Conservation (phyloP, 2,113 vertebrate genomes). For the Australoheros scitulus region DNA sequence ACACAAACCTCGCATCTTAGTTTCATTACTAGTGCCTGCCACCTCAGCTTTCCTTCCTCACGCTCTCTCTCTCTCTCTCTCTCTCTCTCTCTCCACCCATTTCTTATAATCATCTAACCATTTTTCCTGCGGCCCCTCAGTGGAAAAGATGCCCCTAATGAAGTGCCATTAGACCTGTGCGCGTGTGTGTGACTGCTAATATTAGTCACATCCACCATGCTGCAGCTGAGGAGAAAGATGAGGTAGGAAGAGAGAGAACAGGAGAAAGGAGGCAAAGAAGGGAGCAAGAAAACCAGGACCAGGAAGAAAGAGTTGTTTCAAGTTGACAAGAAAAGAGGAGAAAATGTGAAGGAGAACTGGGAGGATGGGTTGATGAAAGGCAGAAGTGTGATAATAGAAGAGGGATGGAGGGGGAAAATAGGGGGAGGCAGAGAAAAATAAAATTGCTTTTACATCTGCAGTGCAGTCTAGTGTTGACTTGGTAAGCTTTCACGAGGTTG, state of each 20-base stretch:
- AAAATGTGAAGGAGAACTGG: background rate
- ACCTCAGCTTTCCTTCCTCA: constrained; percentile 10
- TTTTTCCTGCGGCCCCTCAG: constrained; percentile 37
- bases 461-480: background rate
- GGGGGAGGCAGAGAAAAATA: background rate
- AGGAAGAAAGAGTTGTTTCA: background rate
- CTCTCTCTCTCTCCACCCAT: background rate
- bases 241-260: background rate
- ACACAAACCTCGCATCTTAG: background rate
- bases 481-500: background rate
- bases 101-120: constrained; percentile 37
- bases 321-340: background rate
- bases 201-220: constrained; percentile 23
- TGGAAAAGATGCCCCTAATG: constrained; percentile 44
- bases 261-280: background rate
- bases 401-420: background rate
- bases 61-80: background rate
- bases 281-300: background rate
- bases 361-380: background rate
- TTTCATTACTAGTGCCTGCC: constrained; percentile 16
- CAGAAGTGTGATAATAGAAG: background rate
- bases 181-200: constrained; percentile 29
- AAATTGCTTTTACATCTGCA: constrained; percentile 27
- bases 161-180: constrained; percentile 47
- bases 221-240: constrained; percentile 4